Conservation (phyloP, 2,797 vertebrate species). For the Chanos chanos region DNA sequence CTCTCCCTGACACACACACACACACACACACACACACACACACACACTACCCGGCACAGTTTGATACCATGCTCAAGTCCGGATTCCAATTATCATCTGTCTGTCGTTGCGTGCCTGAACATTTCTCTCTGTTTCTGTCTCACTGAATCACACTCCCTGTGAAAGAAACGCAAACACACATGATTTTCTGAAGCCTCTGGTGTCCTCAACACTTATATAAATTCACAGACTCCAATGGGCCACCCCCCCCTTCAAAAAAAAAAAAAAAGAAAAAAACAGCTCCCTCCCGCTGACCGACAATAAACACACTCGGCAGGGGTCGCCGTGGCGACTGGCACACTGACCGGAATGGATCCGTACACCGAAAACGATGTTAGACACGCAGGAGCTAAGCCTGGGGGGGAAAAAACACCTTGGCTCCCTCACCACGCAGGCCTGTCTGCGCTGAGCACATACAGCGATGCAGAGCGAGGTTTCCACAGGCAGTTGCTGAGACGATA, state of each 20-base stretch:
- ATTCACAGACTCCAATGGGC: no score
- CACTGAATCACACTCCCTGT: background rate
- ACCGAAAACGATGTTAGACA: no score
- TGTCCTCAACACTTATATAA: no score
- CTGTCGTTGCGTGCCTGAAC: background rate
- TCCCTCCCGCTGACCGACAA: background rate
- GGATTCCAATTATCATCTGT: conserved; percentile 24
- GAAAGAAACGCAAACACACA: conserved; percentile 2
- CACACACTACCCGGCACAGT: no score
- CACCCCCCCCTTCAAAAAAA: background rate
- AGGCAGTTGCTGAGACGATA: background rate
- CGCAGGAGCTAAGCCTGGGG: no score
- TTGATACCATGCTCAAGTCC: background rate
- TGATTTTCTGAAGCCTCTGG: background rate
- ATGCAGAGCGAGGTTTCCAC: no score
- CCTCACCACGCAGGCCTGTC: no score
- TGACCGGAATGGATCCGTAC: conserved; percentile 33
- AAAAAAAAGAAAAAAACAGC: background rate
- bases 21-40: no score
- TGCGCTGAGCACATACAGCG: no score
- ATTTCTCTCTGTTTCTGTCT: conserved; percentile 3
- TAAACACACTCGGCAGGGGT: no score
- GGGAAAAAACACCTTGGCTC: no score
- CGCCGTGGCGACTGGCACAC: conserved; percentile 26
- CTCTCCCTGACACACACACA: no score